phyloP scores from a whole-genome alignment of 2,113 vertebrate genomes.

The Sula dactylatra region DNA sequence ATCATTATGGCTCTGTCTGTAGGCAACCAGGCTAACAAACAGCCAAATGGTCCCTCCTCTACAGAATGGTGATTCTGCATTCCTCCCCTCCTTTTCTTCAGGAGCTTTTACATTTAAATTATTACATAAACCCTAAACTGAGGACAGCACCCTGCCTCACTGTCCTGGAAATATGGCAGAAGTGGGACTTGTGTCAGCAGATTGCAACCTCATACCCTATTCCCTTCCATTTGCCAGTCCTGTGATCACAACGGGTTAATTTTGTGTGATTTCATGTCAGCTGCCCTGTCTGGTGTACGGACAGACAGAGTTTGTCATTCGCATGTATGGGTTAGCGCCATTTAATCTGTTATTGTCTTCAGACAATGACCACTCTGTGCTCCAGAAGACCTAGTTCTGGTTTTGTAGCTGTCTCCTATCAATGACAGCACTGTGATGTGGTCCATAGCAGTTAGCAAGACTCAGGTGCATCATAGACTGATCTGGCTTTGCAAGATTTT shows the following conservation, averaged over 20 bases:
- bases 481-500: neutral
- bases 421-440: neutral
- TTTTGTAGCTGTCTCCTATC: neutral
- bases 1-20: neutral
- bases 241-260: neutral
- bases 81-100: neutral
- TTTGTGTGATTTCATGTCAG: neutral
- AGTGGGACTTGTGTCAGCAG: neutral
- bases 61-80: neutral
- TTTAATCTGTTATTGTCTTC: neutral
- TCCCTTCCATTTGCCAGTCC: neutral
- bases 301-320: neutral
- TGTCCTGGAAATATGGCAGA: neutral
- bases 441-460: neutral
- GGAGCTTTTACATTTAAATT: neutral
- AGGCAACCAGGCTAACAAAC: neutral
- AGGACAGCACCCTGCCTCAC: neutral
- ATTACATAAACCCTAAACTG: neutral
- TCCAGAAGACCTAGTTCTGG: neutral
- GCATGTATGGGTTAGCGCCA: fast-evolving
- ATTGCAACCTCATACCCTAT: fast-evolving
- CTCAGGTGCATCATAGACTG: neutral
- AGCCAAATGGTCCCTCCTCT: neutral
- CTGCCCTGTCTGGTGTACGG: neutral
- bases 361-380: neutral